Conservation (phyloP, 2,113 vertebrate species). For the Peromyscus californicus region DNA sequence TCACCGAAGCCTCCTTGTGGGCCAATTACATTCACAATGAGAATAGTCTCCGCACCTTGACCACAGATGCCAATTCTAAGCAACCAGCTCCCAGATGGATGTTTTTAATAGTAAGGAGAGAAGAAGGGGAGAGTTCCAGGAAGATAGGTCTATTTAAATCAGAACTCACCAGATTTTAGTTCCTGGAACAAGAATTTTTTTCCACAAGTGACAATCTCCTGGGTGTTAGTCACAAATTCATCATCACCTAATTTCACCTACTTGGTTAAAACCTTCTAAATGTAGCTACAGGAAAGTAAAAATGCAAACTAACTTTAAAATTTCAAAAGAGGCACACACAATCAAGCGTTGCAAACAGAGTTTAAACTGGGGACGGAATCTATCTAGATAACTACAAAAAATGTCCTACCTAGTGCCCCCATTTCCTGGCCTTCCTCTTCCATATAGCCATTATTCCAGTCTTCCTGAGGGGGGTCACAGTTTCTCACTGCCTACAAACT, state of each 20-base stretch:
- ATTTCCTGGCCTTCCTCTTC: background rate
- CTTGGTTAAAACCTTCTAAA: conserved; percentile 59
- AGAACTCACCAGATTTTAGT: conserved; percentile 18
- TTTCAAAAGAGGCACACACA: background rate
- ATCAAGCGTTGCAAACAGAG: background rate
- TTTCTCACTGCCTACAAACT: background rate
- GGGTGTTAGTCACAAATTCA: conserved; percentile 18
- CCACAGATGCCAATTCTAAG: conserved; percentile 4
- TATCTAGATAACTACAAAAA: background rate
- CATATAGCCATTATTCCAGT: background rate
- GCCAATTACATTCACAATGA: conserved; percentile 17
- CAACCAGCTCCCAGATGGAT: conserved; percentile 14
- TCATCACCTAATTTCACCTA: conserved; percentile 34
- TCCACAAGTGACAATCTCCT: conserved; percentile 35
- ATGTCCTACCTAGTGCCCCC: background rate
- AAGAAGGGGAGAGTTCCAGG: conserved; percentile 16
- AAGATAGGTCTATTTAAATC: conserved; percentile 42
- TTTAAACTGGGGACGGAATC: background rate
- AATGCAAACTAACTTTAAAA: background rate
- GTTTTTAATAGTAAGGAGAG: conserved; percentile 34
- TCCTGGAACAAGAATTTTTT: conserved; percentile 34
- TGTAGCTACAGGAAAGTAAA: conserved; percentile 50
- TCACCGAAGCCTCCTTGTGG: background rate
- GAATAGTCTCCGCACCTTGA: background rate
- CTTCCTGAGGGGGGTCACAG: background rate